These are phyloP conservation scores for Rallus crepitans DNA, from an alignment of 2,797 vertebrate genomes.

Conservation along the genomic window DNA sequence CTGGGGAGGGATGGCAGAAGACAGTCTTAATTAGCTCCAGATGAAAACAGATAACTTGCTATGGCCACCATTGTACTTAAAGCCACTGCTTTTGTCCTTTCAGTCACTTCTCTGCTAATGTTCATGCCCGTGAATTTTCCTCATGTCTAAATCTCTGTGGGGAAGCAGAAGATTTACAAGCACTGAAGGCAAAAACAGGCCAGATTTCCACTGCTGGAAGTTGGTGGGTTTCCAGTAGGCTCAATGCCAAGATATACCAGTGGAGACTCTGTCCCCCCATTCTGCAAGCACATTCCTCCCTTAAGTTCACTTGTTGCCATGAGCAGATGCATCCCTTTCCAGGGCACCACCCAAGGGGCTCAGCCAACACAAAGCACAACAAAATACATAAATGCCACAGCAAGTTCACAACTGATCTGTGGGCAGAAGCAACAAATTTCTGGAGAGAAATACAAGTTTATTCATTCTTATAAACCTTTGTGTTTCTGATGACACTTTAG, in stretches of 20 bases:
- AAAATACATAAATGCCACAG: not conserved
- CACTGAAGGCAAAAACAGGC: not conserved
- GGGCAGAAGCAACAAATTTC: not conserved
- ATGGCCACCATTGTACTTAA: not conserved
- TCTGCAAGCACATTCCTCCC: not conserved
- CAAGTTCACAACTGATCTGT: not conserved
- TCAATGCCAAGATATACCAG: not conserved
- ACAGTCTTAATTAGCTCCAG: not conserved
- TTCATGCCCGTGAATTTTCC: not conserved
- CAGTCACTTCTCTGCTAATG: not conserved
- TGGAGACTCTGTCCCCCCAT: not conserved
- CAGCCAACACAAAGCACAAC: not conserved
- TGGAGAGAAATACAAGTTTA: not conserved
- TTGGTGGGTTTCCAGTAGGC: not conserved
- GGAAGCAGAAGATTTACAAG: not conserved
- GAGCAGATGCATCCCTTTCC: not conserved
- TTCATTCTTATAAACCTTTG: not conserved
- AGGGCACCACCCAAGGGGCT: not conserved
- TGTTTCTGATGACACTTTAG: not conserved
- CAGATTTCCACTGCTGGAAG: constrained; percentile 3
- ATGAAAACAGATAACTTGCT: not conserved
- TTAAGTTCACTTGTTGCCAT: not conserved
- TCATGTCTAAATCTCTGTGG: not conserved
- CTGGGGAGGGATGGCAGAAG: not conserved
- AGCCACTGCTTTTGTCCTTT: not conserved